Percentiles rank a stretch among this genome's conserved stretches.
phyloP scores from a whole-genome alignment of 1,140 invertebrate species.

The Brachionus manjavacas region DNA sequence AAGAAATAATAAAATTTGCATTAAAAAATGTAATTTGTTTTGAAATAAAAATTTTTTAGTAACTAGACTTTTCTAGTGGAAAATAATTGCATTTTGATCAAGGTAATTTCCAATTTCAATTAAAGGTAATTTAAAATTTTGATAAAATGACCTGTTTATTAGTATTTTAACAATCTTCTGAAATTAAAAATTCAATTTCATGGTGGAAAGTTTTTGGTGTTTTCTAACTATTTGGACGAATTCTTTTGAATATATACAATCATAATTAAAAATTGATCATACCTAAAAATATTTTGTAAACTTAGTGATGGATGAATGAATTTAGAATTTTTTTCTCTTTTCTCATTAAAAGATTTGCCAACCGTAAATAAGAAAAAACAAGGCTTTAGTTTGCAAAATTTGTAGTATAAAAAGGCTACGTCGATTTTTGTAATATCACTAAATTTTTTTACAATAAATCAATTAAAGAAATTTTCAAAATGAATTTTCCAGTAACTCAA shows the following conservation, averaged over 20 bases:
- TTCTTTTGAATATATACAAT: background rate
- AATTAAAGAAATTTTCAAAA: background rate
- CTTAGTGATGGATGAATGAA: background rate
- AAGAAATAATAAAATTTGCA: no score
- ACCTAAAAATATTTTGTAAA: background rate
- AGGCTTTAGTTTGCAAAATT: background rate
- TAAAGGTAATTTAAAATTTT: no score
- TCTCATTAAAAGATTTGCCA: background rate
- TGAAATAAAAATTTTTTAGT: no score
- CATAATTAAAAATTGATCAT: background rate
- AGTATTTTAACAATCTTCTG: no score
- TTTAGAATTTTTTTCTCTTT: background rate
- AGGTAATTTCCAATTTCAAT: no score
- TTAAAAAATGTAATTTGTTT: no score
- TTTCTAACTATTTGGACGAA: background rate
- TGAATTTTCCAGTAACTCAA: conserved; percentile 17
- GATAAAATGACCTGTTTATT: no score
- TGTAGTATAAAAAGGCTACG: background rate
- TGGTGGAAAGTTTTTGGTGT: background rate
- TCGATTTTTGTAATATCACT: background rate
- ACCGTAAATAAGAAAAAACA: background rate
- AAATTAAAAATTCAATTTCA: no score
- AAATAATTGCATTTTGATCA: no score
- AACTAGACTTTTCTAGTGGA: no score
- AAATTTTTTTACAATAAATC: background rate